Evolutionary conservation across 1,140 invertebrate genomes (phyloP).

Genomic region (Rhopalosiphum maidis): DNA sequence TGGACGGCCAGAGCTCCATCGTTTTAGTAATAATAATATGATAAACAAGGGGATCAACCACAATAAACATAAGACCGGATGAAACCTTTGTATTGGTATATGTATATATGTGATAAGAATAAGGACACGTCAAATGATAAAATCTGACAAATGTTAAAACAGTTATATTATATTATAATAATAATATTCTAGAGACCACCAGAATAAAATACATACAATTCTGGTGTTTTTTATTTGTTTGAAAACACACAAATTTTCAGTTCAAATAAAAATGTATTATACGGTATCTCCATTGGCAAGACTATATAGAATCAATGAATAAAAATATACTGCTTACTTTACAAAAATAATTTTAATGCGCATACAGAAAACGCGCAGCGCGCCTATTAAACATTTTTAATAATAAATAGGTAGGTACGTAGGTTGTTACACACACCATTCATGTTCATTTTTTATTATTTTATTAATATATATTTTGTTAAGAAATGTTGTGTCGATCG

Average conservation of each 20-base stretch:
- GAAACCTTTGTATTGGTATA: background rate
- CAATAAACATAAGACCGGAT: background rate
- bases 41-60: conserved; percentile 28
- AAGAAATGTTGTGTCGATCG: background rate
- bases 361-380: background rate
- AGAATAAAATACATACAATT: background rate
- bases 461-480: background rate
- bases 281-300: background rate
- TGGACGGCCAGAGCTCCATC: background rate
- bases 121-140: background rate
- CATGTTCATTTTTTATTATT: background rate
- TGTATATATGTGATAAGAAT: conserved; percentile 10
- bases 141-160: conserved; percentile 11
- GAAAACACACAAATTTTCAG: background rate
- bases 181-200: background rate
- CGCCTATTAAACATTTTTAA: background rate
- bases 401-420: background rate
- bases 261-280: background rate
- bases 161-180: background rate
- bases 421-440: background rate
- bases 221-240: background rate
- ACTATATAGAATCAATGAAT: background rate
- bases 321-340: background rate
- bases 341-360: background rate
- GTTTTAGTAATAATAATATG: background rate